Conservation (phyloP, 2,113 vertebrate species). For the Edolisoma coerulescens region DNA sequence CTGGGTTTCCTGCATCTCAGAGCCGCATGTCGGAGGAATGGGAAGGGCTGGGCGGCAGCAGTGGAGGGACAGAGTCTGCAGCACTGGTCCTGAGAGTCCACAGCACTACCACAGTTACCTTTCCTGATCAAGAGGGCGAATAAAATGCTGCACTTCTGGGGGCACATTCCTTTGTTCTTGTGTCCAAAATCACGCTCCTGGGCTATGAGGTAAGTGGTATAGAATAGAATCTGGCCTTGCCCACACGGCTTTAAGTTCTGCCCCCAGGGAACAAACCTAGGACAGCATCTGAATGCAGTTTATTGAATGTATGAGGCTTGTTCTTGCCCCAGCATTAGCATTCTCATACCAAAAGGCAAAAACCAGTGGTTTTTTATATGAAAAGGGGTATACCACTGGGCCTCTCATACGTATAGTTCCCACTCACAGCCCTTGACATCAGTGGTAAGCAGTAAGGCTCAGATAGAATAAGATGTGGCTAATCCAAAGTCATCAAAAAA, state of each 20-base stretch:
- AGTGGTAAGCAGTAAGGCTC: background rate
- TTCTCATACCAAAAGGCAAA: background rate
- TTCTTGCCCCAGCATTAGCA: background rate
- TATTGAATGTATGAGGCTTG: background rate
- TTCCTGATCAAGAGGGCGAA: fast-evolving
- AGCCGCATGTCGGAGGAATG: fast-evolving
- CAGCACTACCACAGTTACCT: background rate
- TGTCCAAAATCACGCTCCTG: background rate
- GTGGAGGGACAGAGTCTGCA: background rate
- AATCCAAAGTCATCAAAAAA: background rate
- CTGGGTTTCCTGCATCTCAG: background rate
- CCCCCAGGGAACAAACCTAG: background rate
- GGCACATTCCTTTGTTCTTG: background rate
- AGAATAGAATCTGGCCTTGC: background rate
- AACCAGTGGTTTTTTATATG: background rate
- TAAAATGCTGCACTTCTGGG: background rate
- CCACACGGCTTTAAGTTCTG: fast-evolving
- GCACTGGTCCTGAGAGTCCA: background rate
- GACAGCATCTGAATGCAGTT: background rate
- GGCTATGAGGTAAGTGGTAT: background rate
- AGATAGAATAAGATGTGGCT: background rate
- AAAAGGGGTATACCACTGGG: background rate
- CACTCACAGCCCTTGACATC: background rate
- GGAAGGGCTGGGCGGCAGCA: background rate
- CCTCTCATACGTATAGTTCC: background rate